A percentile compares a stretch with the other conserved stretches of the same genome.
Conservation (phyloP, 2,888 invertebrate species). For the Anagyrus pseudococci region DNA sequence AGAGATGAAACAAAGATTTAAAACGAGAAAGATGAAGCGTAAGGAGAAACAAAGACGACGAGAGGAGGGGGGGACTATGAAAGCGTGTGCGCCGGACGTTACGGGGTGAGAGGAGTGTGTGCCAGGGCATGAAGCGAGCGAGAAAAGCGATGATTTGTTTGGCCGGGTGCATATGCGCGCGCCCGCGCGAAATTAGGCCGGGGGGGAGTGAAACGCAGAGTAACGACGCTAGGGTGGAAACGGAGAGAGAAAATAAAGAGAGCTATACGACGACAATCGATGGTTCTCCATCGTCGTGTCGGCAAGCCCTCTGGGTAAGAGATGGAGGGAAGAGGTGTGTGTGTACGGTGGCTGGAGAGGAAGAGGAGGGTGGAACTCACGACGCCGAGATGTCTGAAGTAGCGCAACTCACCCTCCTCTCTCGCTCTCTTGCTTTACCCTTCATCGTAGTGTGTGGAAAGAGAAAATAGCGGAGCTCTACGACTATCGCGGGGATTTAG, state of each 20-base stretch:
- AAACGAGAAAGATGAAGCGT: background rate
- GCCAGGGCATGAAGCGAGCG: slow-evolving; percentile 3
- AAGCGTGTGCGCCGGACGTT: background rate
- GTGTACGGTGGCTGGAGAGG: too few relatives aligned
- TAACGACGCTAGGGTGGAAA: background rate
- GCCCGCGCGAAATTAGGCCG: slow-evolving; percentile 19
- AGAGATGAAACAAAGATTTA: background rate
- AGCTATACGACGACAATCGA: slow-evolving; percentile 23
- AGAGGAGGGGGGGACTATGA: background rate
- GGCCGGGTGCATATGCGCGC: background rate
- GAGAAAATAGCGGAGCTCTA: too few relatives aligned
- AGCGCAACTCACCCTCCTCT: too few relatives aligned
- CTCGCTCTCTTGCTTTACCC: too few relatives aligned
- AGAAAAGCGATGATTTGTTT: background rate
- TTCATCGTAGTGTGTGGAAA: too few relatives aligned
- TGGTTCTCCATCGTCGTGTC: slow-evolving; percentile 2
- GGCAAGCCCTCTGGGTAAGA: too few relatives aligned
- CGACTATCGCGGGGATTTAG: too few relatives aligned
- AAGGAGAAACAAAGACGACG: background rate
- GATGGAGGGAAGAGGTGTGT: too few relatives aligned
- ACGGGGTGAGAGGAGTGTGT: background rate
- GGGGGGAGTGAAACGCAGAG: too few relatives aligned
- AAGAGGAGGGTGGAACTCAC: too few relatives aligned
- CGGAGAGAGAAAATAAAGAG: background rate
- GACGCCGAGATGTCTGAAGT: too few relatives aligned